Base-by-base conservation (phyloP, 2,888 invertebrate genomes). In the Pilophorus perplexus region DNA sequence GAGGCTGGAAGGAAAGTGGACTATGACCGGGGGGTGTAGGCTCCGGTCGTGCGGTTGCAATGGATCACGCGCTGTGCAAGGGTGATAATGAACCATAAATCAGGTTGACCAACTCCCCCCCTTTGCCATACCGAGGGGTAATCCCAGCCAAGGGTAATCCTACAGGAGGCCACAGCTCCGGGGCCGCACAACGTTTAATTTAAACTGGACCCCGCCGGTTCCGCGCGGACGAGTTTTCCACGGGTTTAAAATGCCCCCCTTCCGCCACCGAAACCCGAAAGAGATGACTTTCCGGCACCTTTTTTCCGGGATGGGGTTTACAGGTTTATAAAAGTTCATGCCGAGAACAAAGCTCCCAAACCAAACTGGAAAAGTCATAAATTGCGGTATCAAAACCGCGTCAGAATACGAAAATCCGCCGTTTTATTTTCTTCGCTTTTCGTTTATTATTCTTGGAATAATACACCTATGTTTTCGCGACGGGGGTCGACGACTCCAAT, bases 81-180 rank as follows among this genome's bases (percentile, higher is more conserved):
- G 62, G 62, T 62, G 62, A 62, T 62, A 62, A 62, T 62, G 62
- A 62, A 62, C 62, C 62, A 62, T 62, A 62, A 62, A 62, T 62
- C 62, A 62, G 62, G 62, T 62, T 62, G 62, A 62, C 62, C 62
- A 62, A 46, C 44, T 27, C 59, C 42, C 27, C 48, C 48, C n/a
- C n/a, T n/a, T n/a, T n/a, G 28, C 62, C 28, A 33, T 46, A 25
- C 25, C 44, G 23, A 62, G 46, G 62, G 62, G 62, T 62, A 62
- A 62, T 62, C 62, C 62, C 62, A 46, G 62, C 48, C 48, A 14
- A 28, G 62, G 28, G 46, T 62, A 62, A 62, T 62, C 62, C 62
- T 33, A 28, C 46, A n/a, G n/a, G n/a, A 18, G 33, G 28, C 46
- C 46, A 44, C 62, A 62, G n/a, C n/a, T n/a, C n/a, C 22, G 18